Base-by-base conservation (phyloP, 2,113 vertebrate genomes). In the Anoura caudifer region DNA sequence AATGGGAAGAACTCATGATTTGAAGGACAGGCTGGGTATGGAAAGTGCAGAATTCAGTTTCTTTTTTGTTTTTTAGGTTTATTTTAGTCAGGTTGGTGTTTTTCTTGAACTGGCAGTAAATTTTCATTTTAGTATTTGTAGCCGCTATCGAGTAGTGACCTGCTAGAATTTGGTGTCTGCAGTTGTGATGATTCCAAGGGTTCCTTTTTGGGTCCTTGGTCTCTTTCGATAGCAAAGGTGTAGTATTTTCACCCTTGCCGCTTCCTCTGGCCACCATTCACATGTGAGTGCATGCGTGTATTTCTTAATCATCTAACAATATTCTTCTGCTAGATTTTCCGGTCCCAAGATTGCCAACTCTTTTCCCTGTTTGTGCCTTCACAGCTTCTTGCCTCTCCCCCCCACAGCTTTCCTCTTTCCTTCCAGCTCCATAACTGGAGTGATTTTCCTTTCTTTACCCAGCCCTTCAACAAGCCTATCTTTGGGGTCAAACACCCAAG, bases 101-200 rank as follows among this genome's bases (percentile, higher is more conserved):
- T 94, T 94, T 33, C 82, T 85, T 91, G 80, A 41, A 73, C 75
- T 81, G 45, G 45, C 14, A 85, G 70, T 47, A 54, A 20, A n/a
- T 76, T 92, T 86, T 94, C n/a, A 77, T 26, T 76, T 90, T 81
- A 33, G 65, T 63, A 56, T 72, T 38, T 87, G 86, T 90, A 70
- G 36, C 38, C 7, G 10, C 5, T 54, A 7, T 61, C 45, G 67
- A 50, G 72, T 50, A 8, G 26, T 67, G 65, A 79, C 28, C n/a
- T 72, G 20, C 73, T 38, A 76, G 47, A 84, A 77, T 47, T 79
- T 75, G 54, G 41, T 87, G 10, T 28, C 11, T 11, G 5, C 19
- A 41, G 13, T 77, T 88, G 50, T 31, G 31, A 14, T 36, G 14
- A 26, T 16, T 65, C 63, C 50, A 45, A n/a, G 33, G 54, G 36